Conservation (phyloP, 2,113 vertebrate genomes). For the Equus przewalskii region DNA sequence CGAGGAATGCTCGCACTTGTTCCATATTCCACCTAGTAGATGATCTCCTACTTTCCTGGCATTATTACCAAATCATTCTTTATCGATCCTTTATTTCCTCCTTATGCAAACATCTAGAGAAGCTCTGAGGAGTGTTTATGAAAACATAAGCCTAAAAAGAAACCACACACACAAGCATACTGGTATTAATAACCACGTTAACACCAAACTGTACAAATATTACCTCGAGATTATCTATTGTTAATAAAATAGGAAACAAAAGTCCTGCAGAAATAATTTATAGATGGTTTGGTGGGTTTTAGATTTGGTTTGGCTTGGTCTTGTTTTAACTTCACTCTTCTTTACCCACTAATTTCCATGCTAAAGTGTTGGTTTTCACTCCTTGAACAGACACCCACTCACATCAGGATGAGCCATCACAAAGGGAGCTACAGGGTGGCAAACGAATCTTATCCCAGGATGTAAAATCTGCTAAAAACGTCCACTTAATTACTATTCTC, state of each 20-base stretch:
- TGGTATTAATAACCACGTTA: background rate
- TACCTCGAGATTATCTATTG: background rate
- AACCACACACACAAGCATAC: background rate
- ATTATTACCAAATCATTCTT: background rate
- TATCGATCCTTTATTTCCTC: background rate
- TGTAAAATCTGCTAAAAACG: background rate
- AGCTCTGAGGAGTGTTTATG: background rate
- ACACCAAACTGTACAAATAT: background rate
- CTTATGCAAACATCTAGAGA: background rate
- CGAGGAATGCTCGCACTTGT: background rate
- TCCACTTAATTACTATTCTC: constrained; percentile 54
- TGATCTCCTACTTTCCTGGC: background rate
- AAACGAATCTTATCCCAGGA: background rate
- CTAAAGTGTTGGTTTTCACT: constrained; percentile 32
- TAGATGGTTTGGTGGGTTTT: background rate
- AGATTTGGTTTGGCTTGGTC: background rate
- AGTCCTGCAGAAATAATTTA: background rate
- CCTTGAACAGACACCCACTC: background rate
- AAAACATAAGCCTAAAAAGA: background rate
- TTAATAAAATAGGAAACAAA: constrained; percentile 1
- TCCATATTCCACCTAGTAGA: background rate
- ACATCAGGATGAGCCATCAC: background rate
- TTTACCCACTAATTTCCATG: background rate
- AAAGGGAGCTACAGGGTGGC: background rate
- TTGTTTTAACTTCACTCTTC: background rate